Percentiles rank a stretch among this genome's conserved stretches.
Evolutionary conservation across 2,113 vertebrate genomes (phyloP).

Genomic region (Daphoenositta chrysoptera): DNA sequence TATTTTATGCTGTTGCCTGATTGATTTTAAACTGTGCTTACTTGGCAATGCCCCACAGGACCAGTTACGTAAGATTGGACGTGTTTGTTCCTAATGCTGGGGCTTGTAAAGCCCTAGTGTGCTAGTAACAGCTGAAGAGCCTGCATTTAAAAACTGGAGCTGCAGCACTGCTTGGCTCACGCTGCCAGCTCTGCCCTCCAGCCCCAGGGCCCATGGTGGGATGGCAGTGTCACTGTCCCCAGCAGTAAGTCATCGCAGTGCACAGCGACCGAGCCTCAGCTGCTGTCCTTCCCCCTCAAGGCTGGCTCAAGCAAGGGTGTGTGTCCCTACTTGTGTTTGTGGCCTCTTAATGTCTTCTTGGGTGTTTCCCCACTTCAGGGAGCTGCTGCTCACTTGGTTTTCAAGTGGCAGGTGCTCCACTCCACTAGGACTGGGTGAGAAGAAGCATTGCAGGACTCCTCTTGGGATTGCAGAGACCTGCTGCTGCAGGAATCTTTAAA

Average conservation of each 20-base stretch:
- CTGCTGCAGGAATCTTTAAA: not conserved
- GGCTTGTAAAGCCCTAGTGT: not conserved
- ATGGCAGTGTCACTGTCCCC: accelerated
- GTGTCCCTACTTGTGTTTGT: not conserved
- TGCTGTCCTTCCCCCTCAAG: accelerated
- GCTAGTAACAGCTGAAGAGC: not conserved
- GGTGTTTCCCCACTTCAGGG: not conserved
- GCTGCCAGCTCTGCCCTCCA: not conserved
- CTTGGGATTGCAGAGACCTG: not conserved
- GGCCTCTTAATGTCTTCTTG: not conserved
- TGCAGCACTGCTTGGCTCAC: not conserved
- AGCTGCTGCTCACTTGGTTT: not conserved
- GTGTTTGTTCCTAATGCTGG: not conserved
- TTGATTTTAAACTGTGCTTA: not conserved
- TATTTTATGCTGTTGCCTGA: not conserved
- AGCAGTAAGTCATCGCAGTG: accelerated
- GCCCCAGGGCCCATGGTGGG: not conserved
- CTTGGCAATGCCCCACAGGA: not conserved
- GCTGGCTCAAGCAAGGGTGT: not conserved
- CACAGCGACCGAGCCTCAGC: not conserved
- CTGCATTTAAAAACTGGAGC: not conserved
- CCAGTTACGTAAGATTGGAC: not conserved
- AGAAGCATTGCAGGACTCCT: not conserved
- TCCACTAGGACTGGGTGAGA: not conserved
- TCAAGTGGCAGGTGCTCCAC: not conserved